Conservation (phyloP, 2,888 invertebrate genomes). For the Lumbricus terrestris region DNA sequence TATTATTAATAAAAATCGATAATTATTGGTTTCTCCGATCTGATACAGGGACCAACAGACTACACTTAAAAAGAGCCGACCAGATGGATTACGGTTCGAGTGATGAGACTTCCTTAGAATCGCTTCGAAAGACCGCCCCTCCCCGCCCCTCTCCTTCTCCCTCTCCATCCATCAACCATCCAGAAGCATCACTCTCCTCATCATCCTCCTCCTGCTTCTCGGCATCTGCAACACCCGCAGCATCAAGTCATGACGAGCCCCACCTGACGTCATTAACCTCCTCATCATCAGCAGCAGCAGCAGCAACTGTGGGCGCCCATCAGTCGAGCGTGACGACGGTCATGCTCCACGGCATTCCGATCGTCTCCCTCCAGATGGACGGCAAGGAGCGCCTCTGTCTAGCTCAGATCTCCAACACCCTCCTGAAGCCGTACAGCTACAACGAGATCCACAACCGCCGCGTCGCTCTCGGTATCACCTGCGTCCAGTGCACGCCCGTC, state of each 20-base stretch:
- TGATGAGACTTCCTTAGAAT: not conserved
- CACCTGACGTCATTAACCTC: not conserved
- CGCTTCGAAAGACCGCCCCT: not conserved
- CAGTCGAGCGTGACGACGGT: slow-evolving; percentile 73
- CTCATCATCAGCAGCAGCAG: not conserved
- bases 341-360: slow-evolving; percentile 81
- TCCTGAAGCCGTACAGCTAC: slow-evolving; percentile 91
- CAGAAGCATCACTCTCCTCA: not conserved
- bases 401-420: slow-evolving; percentile 93
- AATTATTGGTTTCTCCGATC: too few species aligned
- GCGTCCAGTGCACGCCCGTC: slow-evolving; percentile 89
- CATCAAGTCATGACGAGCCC: not conserved
- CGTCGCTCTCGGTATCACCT: slow-evolving; percentile 86
- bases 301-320: not conserved
- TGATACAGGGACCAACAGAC: too few species aligned
- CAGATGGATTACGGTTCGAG: not conserved
- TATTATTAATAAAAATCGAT: too few species aligned
- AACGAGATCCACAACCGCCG: slow-evolving; percentile 89
- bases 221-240: not conserved
- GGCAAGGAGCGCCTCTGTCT: slow-evolving; percentile 86
- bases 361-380: slow-evolving; percentile 90
- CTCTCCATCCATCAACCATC: not conserved
- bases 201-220: not conserved
- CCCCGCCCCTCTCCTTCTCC: not conserved
- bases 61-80: not conserved